Percentiles rank a stretch among this genome's conserved stretches.
Conservation (phyloP, 2,888 invertebrate species). For the Agrenia bidenticulata region DNA sequence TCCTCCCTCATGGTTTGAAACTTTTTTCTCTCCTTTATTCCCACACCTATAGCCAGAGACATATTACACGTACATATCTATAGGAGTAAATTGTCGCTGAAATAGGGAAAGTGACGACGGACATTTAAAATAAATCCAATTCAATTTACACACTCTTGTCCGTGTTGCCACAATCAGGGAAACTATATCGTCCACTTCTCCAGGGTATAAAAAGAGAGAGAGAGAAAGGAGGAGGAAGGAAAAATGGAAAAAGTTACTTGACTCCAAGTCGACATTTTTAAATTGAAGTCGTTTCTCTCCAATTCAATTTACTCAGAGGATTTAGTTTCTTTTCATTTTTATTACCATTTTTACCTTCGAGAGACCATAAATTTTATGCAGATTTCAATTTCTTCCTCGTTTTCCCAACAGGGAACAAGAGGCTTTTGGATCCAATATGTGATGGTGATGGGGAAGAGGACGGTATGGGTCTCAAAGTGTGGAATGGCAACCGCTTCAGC, state of each 20-base stretch:
- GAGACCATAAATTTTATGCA: constrained; percentile 54
- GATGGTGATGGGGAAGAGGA: too few relatives aligned
- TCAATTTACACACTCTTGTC: constrained; percentile 48
- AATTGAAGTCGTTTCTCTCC: constrained; percentile 54
- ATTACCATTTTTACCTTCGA: constrained; percentile 54
- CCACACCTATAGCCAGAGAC: not conserved
- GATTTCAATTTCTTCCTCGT: constrained; percentile 53
- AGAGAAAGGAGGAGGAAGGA: constrained; percentile 19
- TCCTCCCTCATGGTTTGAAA: not conserved
- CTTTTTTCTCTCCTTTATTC: constrained; percentile 12
- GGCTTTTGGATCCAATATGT: not conserved
- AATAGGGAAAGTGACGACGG: constrained; percentile 33
- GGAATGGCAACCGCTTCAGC: not conserved
- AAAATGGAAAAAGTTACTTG: constrained; percentile 20
- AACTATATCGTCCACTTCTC: not conserved
- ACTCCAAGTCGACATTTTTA: constrained; percentile 49
- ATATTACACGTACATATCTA: too few relatives aligned
- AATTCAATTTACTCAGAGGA: constrained; percentile 54
- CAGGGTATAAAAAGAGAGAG: constrained; percentile 7
- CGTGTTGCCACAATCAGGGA: constrained; percentile 22
- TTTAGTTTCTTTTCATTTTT: constrained; percentile 54
- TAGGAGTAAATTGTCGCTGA: constrained; percentile 38
- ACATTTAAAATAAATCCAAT: constrained; percentile 53
- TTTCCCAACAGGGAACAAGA: constrained; percentile 16
- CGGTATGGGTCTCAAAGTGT: too few relatives aligned